Evolutionary conservation across 2,113 vertebrate genomes (phyloP).

Genomic region (Merops nubicus): DNA sequence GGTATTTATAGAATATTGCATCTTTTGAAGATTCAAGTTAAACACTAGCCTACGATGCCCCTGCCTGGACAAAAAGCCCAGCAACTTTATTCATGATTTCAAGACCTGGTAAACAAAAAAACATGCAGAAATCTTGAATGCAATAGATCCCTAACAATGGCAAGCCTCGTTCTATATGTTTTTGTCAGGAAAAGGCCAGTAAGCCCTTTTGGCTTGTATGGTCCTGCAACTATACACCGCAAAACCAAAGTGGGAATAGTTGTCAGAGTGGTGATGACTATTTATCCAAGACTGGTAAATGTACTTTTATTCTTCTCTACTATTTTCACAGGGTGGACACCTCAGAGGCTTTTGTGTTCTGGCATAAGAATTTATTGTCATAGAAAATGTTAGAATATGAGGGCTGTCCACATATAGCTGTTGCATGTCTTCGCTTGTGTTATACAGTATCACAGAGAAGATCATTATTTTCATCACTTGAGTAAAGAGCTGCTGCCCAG

Average conservation of each 20-base stretch:
- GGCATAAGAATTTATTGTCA: background rate
- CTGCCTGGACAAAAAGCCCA: background rate
- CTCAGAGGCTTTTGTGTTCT: background rate
- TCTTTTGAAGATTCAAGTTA: background rate
- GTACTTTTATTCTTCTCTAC: background rate
- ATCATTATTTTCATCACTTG: background rate
- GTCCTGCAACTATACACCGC: background rate
- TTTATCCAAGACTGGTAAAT: background rate
- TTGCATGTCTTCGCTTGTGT: background rate
- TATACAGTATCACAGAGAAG: background rate
- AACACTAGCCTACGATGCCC: background rate
- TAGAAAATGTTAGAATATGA: background rate
- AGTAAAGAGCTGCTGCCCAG: background rate
- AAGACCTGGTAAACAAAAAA: background rate
- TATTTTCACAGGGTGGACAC: background rate
- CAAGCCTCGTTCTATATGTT: background rate
- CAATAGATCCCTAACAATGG: background rate
- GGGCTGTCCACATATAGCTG: background rate
- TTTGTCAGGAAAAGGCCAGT: background rate
- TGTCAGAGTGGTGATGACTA: background rate
- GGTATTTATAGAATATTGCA: background rate
- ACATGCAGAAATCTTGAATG: background rate
- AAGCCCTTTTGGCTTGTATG: background rate
- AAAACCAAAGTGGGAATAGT: background rate
- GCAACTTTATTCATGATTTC: background rate